A percentile compares a stretch with the other conserved stretches of the same genome.
phyloP scores from a whole-genome alignment of 2,888 invertebrate species.

The Orthosia gracilis region DNA sequence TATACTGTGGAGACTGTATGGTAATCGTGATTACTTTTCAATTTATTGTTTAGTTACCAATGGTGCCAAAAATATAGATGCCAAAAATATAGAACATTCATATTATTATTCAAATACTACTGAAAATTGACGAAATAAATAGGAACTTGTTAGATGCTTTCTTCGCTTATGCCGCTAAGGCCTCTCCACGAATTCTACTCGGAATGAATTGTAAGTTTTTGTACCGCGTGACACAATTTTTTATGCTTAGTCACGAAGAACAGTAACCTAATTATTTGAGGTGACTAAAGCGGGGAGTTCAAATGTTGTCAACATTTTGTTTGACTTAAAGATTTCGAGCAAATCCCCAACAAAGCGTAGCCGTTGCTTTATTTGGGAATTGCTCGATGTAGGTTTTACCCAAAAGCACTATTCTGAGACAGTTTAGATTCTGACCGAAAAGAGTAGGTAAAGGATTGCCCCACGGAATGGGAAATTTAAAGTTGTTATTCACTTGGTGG shows the following conservation, averaged over 20 bases:
- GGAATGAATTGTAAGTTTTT: neutral
- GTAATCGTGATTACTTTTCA: conserved; percentile 51
- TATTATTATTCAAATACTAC: neutral
- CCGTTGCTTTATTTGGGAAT: neutral
- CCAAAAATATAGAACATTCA: neutral
- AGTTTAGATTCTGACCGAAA: neutral
- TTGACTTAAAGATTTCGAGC: too few species aligned
- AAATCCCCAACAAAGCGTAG: too few species aligned
- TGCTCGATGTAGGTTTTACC: neutral
- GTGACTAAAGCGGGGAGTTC: neutral
- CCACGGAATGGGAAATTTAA: neutral
- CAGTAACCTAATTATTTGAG: neutral
- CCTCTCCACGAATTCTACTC: neutral
- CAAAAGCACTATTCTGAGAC: neutral
- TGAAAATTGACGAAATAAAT: neutral
- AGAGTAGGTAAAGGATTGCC: too few species aligned
- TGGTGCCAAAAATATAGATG: conserved; percentile 6
- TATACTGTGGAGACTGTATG: conserved; percentile 47
- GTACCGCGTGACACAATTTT: neutral
- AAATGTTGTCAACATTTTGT: neutral
- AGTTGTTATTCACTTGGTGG: neutral
- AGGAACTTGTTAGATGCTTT: neutral
- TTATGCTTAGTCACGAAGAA: neutral
- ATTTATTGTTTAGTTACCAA: conserved; percentile 29
- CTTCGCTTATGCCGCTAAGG: neutral